Percentiles rank a stretch among this genome's conserved stretches.
phyloP scores from a whole-genome alignment of 2,888 invertebrate genomes.

The Pogonocherus hispidulus region DNA sequence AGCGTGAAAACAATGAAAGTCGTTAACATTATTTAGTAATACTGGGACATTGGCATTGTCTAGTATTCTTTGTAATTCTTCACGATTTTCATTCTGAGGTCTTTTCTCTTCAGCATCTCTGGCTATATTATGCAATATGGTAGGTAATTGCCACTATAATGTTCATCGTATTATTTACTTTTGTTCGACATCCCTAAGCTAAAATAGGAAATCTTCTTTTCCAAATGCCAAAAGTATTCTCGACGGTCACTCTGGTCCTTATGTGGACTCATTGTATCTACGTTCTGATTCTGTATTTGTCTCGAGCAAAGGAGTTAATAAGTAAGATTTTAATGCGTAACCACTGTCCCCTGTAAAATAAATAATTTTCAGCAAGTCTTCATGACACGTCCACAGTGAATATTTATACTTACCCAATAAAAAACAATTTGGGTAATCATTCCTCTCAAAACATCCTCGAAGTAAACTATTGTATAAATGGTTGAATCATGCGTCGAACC shows the following conservation, averaged over 20 bases:
- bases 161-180: not conserved
- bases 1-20: not conserved
- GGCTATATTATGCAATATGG: not conserved
- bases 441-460: not conserved
- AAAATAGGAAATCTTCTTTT: not conserved
- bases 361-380: not conserved
- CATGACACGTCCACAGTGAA: not conserved
- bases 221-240: constrained; percentile 3
- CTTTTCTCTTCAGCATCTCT: not conserved
- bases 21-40: not conserved
- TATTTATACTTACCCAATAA: not conserved
- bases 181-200: not conserved
- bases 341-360: not conserved
- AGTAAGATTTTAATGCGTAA: not conserved
- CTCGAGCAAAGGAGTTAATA: not conserved
- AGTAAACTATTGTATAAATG: not conserved
- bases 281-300: not conserved
- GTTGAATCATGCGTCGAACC: not conserved
- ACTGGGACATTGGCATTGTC: not conserved
- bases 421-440: not conserved
- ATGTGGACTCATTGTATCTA: not conserved
- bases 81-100: not conserved
- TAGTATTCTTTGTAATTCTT: not conserved
- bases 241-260: not conserved
- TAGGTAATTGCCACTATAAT: too few relatives aligned